Percentiles rank a stretch among this genome's conserved stretches.
These are phyloP conservation scores for Zaprionus camerounensis DNA, from an alignment of 1,140 invertebrate species.

Conservation along the genomic window DNA sequence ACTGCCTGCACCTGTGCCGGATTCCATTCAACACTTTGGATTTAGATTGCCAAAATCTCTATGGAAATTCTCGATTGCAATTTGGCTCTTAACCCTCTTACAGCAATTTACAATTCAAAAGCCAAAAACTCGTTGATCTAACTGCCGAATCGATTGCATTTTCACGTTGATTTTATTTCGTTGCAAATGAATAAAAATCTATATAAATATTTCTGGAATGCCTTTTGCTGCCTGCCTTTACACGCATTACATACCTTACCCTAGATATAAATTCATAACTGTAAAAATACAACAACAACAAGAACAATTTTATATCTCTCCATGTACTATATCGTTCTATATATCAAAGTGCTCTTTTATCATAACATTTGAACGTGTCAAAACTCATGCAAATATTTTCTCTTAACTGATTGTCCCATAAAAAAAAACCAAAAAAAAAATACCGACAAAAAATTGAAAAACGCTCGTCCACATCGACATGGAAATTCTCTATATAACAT, in stretches of 20 bases:
- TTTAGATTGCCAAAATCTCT: neutral
- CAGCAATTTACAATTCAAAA: slow-evolving; percentile 37
- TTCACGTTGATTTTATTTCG: slow-evolving; percentile 38
- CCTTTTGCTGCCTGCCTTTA: slow-evolving; percentile 44
- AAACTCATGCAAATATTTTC: slow-evolving; percentile 72
- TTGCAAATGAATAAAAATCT: slow-evolving; percentile 29
- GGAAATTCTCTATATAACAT: slow-evolving; percentile 54
- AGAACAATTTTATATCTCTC: slow-evolving; percentile 22
- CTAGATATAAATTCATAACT: slow-evolving; percentile 14
- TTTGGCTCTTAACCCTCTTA: slow-evolving; percentile 11
- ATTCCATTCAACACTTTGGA: neutral
- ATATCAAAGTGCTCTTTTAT: slow-evolving; percentile 46
- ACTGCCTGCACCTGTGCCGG: neutral
- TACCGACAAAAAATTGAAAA: slow-evolving; percentile 46
- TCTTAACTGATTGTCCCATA: slow-evolving; percentile 70
- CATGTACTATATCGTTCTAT: slow-evolving; percentile 11
- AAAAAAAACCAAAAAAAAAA: slow-evolving; percentile 53
- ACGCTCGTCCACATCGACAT: slow-evolving; percentile 65
- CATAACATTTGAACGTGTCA: slow-evolving; percentile 67
- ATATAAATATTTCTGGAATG: slow-evolving; percentile 31
- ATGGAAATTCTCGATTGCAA: slow-evolving; percentile 6
- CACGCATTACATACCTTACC: slow-evolving; percentile 33
- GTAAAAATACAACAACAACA: slow-evolving; percentile 28
- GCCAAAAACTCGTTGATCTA: slow-evolving; percentile 20
- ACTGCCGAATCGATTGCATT: slow-evolving; percentile 48